Conservation (phyloP, 2,888 invertebrate species). For the Eupsilia transversa region DNA sequence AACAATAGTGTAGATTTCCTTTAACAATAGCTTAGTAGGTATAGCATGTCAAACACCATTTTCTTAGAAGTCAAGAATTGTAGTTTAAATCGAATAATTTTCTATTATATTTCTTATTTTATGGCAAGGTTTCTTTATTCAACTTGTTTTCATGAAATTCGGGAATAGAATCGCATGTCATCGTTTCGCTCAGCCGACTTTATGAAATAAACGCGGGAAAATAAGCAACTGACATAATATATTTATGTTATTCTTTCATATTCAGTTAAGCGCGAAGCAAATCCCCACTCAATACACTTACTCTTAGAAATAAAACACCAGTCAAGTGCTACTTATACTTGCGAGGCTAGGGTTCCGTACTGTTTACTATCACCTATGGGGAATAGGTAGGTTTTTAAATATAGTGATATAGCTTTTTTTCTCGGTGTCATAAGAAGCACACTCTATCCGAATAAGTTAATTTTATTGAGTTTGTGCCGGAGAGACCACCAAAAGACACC, state of each 20-base stretch:
- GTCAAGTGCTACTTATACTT: constrained; percentile 1
- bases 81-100: neutral
- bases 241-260: constrained; percentile 54
- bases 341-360: constrained; percentile 1
- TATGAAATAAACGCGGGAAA: constrained; percentile 60
- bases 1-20: constrained; percentile 39
- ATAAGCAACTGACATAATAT: constrained; percentile 54
- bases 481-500: neutral
- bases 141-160: constrained; percentile 22
- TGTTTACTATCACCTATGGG: neutral
- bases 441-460: neutral
- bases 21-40: constrained; percentile 7
- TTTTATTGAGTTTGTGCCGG: neutral
- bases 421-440: neutral
- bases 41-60: constrained; percentile 14
- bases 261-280: constrained; percentile 46
- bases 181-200: constrained; percentile 50
- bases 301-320: constrained; percentile 15
- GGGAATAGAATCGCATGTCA: constrained; percentile 9
- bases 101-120: constrained; percentile 13
- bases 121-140: neutral
- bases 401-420: neutral
- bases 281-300: constrained; percentile 41
- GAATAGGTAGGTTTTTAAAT: neutral
- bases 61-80: constrained; percentile 3